phyloP scores from a whole-genome alignment of 2,797 vertebrate species.

The Fistularia tabacaria region DNA sequence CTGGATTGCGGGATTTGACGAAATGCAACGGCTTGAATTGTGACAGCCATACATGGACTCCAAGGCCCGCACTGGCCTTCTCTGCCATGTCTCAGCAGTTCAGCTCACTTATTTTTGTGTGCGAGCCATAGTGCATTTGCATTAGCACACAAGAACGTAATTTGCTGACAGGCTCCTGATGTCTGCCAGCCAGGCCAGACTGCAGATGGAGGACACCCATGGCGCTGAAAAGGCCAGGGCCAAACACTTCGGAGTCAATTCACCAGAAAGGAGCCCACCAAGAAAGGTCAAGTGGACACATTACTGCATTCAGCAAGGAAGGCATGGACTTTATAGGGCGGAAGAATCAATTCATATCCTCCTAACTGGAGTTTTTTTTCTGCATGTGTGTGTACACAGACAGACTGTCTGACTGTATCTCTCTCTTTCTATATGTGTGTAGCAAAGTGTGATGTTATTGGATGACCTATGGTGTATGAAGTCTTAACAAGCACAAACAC shows the following conservation, averaged over 20 bases:
- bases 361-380: constrained; percentile 70
- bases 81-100: constrained; percentile 16
- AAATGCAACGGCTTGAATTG: constrained; percentile 12
- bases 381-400: constrained; percentile 22
- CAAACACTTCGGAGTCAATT: constrained; percentile 74
- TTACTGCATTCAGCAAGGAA: constrained; percentile 65
- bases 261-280: constrained; percentile 62
- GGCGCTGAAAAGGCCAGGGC: constrained; percentile 75
- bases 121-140: constrained; percentile 13
- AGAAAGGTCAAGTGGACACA: constrained; percentile 76
- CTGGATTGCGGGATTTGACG: constrained; percentile 2
- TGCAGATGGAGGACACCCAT: constrained; percentile 59
- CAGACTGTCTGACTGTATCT: constrained; percentile 32
- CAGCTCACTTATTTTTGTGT: constrained; percentile 10
- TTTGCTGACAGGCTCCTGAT: constrained; percentile 54
- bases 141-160: constrained; percentile 22
- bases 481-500: constrained; percentile 48
- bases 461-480: constrained; percentile 66
- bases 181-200: constrained; percentile 60
- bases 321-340: constrained; percentile 66
- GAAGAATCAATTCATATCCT: constrained; percentile 79
- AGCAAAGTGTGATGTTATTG: constrained; percentile 52
- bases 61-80: constrained; percentile 5
- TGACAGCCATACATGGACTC: not conserved
- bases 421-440: constrained; percentile 53